Percentiles rank a stretch among this genome's conserved stretches.
These are phyloP conservation scores for Embiotoca jacksoni DNA, from an alignment of 2,113 vertebrate genomes.

Conservation along the genomic window DNA sequence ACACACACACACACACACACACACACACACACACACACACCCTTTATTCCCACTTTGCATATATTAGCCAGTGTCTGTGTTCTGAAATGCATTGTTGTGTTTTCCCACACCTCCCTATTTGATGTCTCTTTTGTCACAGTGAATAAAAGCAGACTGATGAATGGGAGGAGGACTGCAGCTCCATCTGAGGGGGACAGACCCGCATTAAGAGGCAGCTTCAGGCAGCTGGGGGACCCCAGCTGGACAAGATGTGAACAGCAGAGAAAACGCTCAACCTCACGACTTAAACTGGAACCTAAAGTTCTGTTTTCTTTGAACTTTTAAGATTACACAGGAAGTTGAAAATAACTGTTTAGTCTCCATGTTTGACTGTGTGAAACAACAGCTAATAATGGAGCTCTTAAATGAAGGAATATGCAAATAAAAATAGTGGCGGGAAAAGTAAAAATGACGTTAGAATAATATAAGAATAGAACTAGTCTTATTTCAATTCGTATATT, in stretches of 20 bases:
- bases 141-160: constrained; percentile 78
- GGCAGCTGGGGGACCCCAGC: constrained; percentile 61
- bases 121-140: constrained; percentile 79
- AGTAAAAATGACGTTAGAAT: too few relatives aligned
- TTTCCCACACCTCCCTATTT: constrained; percentile 79
- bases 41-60: constrained; percentile 76
- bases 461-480: too few relatives aligned
- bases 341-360: too few relatives aligned
- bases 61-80: constrained; percentile 73
- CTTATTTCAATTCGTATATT: too few relatives aligned
- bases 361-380: too few relatives aligned
- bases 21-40: constrained; percentile 33
- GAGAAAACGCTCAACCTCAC: not conserved
- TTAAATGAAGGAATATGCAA: too few relatives aligned
- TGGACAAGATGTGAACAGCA: constrained; percentile 52
- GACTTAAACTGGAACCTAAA: not conserved
- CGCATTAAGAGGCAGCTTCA: not conserved
- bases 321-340: not conserved
- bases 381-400: too few relatives aligned
- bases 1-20: constrained; percentile 43
- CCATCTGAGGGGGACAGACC: constrained; percentile 27
- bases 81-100: constrained; percentile 76
- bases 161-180: constrained; percentile 56
- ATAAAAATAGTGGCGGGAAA: too few relatives aligned
- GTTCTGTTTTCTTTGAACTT: not conserved